Evolutionary conservation across 2,113 vertebrate genomes (phyloP).

Genomic region (Heterocephalus glaber): DNA sequence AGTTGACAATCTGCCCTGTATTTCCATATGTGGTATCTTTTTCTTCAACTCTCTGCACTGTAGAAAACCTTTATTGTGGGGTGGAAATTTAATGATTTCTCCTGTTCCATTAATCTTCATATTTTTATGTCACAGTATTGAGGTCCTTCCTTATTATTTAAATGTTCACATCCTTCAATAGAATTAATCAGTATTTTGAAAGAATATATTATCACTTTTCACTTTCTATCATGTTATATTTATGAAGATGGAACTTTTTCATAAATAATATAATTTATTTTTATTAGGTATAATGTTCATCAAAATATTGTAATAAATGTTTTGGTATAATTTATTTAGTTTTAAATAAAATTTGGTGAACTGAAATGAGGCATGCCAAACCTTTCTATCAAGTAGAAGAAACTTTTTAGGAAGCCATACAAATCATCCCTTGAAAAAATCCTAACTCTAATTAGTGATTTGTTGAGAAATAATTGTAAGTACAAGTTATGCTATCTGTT

Average conservation of each 20-base stretch:
- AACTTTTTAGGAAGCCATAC: not conserved
- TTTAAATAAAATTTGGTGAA: not conserved
- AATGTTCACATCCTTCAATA: not conserved
- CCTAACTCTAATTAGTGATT: not conserved
- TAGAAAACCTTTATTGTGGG: conserved; percentile 32
- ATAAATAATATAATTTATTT: conserved; percentile 23
- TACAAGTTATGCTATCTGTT: not conserved
- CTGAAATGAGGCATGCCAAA: not conserved
- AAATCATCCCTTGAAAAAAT: conserved; percentile 10
- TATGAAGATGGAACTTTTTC: not conserved
- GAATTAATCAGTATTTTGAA: not conserved
- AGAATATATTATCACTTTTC: not conserved
- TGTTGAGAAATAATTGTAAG: conserved; percentile 19
- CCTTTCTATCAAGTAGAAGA: not conserved
- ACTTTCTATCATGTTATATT: not conserved
- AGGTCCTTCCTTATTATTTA: not conserved
- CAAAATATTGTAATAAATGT: not conserved
- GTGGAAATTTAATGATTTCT: conserved; percentile 35
- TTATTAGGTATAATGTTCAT: not conserved
- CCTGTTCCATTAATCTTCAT: not conserved
- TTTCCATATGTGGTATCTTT: conserved; percentile 27
- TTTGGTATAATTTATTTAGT: not conserved
- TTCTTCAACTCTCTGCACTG: not conserved
- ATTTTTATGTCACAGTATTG: not conserved
- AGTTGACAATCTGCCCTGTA: conserved; percentile 16